Evolutionary conservation across 2,888 invertebrate species (phyloP).

Genomic region (Morinoia aosen): DNA sequence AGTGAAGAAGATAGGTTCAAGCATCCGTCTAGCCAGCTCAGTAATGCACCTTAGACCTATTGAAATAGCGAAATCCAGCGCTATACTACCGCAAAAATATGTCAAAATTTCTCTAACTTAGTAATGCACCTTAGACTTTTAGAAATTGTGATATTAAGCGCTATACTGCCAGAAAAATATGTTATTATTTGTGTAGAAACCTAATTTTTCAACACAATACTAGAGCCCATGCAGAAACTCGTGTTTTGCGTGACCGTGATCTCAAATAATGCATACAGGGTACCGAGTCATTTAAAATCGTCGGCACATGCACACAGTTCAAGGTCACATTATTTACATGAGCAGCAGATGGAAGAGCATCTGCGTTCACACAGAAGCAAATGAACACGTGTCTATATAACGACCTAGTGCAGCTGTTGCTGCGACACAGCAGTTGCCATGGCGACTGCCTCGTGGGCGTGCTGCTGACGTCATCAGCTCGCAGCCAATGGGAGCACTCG

Average conservation of each 20-base stretch:
- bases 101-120: no score
- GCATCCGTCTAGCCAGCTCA: no score
- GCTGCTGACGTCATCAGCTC: conserved; percentile 19
- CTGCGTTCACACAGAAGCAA: not conserved
- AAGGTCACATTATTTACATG: not conserved
- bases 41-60: no score
- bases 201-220: no score
- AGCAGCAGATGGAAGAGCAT: not conserved
- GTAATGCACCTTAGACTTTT: no score
- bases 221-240: not conserved
- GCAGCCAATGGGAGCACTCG: not conserved
- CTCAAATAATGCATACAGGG: not conserved
- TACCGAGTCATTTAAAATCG: not conserved
- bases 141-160: no score
- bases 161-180: no score
- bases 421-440: not conserved
- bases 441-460: conserved; percentile 9
- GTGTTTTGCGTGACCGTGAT: not conserved
- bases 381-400: not conserved
- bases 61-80: no score
- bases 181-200: no score
- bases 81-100: no score
- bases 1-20: no score
- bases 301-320: not conserved
- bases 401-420: not conserved